Evolutionary conservation across 2,888 invertebrate genomes (phyloP), one percentile per base, ranked within the genome.

Genomic region (Dryadula phaetusa): DNA sequence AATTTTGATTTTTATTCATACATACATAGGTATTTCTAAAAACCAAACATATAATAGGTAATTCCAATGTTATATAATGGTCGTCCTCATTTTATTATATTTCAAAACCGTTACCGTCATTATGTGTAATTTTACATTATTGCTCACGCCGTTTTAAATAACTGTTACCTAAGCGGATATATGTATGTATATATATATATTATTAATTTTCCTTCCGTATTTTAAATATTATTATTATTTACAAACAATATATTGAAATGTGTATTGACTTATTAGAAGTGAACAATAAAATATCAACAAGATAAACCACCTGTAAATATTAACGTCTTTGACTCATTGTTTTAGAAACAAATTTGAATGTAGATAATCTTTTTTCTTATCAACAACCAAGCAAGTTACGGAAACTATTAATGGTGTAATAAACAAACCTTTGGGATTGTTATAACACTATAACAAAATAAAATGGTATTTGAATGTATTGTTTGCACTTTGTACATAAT

Each of bases 371-470:
- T 56, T 10, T 37, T 40, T 25, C 22, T 56, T 56, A 56, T 40
- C 56, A 56, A 22, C 37, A 56, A 25, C n/a, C n/a, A n/a, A 40
- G 8, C n/a, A 40, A n/a, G 2, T 3, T 20, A 54, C 1, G 18
- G 32, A 18, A 18, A 22, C 56, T 22, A 22, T 16, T n/a, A 37
- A 37, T 16, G 16, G 52, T 52, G 52, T 20, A 37, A 56, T 44
- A 60, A 60, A 42, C 44, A 44, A 44, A 44, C 44, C 74, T 64
- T 73, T 12, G 37, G 32, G 70, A 65, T 69, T n/a, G 60, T 66
- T 63, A 49, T 47, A 75, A 70, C 75, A 58, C 32, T 42, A 47
- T 66, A 62, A n/a, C n/a, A n/a, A n/a, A n/a, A n/a, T n/a, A n/a
- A n/a, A n/a, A 10, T 37, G n/a, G 46, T 58, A 34, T 47, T 61